Percentiles rank a stretch among this genome's conserved stretches.
Evolutionary conservation across 2,113 vertebrate genomes (phyloP).

Genomic region (Anhinga anhinga): DNA sequence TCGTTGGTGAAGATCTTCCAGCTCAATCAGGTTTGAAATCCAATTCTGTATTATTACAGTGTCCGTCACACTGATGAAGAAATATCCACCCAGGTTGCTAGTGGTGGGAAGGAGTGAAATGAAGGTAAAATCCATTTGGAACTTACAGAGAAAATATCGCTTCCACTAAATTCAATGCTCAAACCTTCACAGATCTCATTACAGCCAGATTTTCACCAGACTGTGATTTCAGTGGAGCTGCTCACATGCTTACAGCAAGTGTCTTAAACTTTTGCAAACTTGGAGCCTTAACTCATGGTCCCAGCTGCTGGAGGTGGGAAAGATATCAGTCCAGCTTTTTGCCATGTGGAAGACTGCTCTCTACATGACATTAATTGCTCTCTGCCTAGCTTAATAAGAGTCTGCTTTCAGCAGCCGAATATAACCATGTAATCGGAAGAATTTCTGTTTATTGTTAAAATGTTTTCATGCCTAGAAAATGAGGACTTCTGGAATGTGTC

Average conservation of each 20-base stretch:
- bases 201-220: not conserved
- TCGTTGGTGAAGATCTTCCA: not conserved
- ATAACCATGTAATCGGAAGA: constrained; percentile 44
- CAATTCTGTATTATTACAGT: not conserved
- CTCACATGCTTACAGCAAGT: not conserved
- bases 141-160: not conserved
- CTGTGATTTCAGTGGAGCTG: not conserved
- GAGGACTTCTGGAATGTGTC: constrained; percentile 34
- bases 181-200: not conserved
- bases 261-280: not conserved
- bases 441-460: constrained; percentile 54
- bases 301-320: constrained; percentile 28
- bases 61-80: not conserved
- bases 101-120: not conserved
- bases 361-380: constrained; percentile 47
- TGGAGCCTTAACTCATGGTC: not conserved
- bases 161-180: not conserved
- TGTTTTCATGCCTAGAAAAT: constrained; percentile 23
- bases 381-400: constrained; percentile 23
- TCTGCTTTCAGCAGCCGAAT: constrained; percentile 30
- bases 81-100: not conserved
- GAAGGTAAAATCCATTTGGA: not conserved
- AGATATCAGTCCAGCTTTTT: constrained; percentile 2
- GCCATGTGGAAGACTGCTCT: constrained; percentile 22
- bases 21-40: not conserved